Evolutionary conservation across 2,888 invertebrate species (phyloP), one percentile per base, ranked within the genome.

Genomic region (Clunio marinus): DNA sequence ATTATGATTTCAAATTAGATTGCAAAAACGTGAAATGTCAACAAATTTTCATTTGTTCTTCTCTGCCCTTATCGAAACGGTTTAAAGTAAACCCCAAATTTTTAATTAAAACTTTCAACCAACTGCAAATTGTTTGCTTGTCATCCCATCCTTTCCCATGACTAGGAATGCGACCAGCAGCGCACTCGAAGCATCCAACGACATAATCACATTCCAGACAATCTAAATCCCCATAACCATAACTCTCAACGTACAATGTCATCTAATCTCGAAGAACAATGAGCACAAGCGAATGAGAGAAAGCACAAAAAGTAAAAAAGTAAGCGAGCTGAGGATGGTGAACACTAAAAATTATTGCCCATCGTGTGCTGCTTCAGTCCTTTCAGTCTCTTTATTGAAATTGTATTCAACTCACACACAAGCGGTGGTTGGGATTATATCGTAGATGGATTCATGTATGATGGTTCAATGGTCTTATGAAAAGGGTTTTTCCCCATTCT

Each of bases 41-140:
- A n/a, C n/a, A n/a, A n/a, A n/a, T n/a, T n/a, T n/a, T n/a, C n/a
- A n/a, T n/a, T n/a, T n/a, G n/a, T n/a, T n/a, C n/a, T n/a, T n/a
- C n/a, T n/a, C n/a, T n/a, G n/a, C n/a, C n/a, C n/a, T n/a, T n/a
- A n/a, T n/a, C n/a, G n/a, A n/a, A n/a, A n/a, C n/a, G n/a, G n/a
- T n/a, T n/a, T n/a, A n/a, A n/a, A n/a, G n/a, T 82, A n/a, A 67
- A 25, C 65, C 59, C 46, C 27, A 10, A 68, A 70, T 32, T 55
- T 58, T 68, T 70, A 51, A 15, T 70, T 69, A 55, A 63, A 63
- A 46, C 45, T 46, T 46, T 57, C 22, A 27, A n/a, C n/a, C 27
- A 57, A 57, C 4, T 10, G 13, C 57, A 25, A 25, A 25, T 57
- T 25, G 27, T 57, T 57, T 15, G 20, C 28, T 57, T 13, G 25